These are phyloP conservation scores for Philaethria dido DNA, from an alignment of 2,888 invertebrate species.

Conservation along the genomic window DNA sequence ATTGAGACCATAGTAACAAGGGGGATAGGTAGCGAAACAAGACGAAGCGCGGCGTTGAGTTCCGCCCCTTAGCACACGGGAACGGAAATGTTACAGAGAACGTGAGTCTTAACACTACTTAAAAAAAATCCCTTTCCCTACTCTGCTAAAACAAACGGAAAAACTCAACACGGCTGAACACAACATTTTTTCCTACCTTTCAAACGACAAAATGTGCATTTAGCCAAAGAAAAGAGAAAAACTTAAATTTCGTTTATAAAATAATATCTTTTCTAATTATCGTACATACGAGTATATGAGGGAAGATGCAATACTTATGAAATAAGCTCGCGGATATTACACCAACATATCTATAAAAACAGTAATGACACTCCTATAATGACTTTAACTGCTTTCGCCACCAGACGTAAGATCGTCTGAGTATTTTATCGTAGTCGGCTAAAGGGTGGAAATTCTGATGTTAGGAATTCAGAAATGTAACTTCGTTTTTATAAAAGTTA, in stretches of 20 bases:
- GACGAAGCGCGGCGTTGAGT: too few species aligned
- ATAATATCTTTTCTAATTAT: not conserved
- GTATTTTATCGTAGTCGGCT: slow-evolving; percentile 40
- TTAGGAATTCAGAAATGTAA: too few species aligned
- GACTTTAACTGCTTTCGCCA: slow-evolving; percentile 8
- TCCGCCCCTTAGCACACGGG: too few species aligned
- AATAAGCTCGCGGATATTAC: slow-evolving; percentile 10
- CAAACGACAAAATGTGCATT: not conserved
- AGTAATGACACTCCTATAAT: slow-evolving; percentile 17
- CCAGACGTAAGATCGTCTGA: slow-evolving; percentile 28
- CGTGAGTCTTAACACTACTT: too few species aligned
- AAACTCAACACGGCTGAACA: too few species aligned
- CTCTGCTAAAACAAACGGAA: too few species aligned
- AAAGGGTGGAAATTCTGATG: slow-evolving; percentile 48
- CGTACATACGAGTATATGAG: not conserved
- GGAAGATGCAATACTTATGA: not conserved
- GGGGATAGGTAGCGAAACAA: too few species aligned
- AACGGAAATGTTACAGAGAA: too few species aligned
- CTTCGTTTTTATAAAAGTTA: slow-evolving; percentile 53
- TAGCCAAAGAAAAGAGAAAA: not conserved
- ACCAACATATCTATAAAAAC: slow-evolving; percentile 2
- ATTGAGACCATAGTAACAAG: too few species aligned
- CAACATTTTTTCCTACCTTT: too few species aligned
- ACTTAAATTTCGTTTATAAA: not conserved
- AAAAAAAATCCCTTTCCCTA: too few species aligned